These are phyloP conservation scores for Antedon mediterranea DNA, from an alignment of 53 echinoderm and acorn worm species.

Conservation along the genomic window DNA sequence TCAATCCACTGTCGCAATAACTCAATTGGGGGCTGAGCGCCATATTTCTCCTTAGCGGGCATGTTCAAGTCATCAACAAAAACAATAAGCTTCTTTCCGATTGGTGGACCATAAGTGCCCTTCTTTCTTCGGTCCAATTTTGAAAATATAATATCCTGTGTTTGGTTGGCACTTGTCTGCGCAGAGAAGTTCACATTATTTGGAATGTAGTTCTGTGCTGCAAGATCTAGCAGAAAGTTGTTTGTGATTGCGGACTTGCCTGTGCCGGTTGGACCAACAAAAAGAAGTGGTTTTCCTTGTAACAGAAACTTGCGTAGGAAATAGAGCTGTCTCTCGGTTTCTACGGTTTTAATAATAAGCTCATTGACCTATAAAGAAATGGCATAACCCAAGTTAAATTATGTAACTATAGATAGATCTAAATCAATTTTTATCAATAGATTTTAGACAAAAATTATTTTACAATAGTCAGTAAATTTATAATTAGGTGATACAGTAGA, in stretches of 20 bases:
- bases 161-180: conserved; percentile 93
- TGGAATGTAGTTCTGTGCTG: conserved; percentile 81
- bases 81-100: conserved; percentile 77
- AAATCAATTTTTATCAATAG: too few species aligned
- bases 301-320: conserved; percentile 77
- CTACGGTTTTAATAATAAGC: conserved; percentile 72
- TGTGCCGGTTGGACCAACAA: conserved; percentile 94
- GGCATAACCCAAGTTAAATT: too few species aligned
- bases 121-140: conserved; percentile 87
- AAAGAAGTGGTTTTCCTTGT: conserved; percentile 59
- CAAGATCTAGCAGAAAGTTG: conserved; percentile 70
- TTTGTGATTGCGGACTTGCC: conserved; percentile 98
- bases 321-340: conserved; percentile 78
- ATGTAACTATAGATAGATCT: too few species aligned
- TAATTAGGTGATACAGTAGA: too few species aligned
- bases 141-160: conserved; percentile 84
- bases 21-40: conserved; percentile 89
- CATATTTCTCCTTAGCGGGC: conserved; percentile 96
- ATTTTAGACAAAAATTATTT: too few species aligned
- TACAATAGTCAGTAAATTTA: too few species aligned
- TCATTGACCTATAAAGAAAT: conserved; percentile 44
- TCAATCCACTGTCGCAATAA: conserved; percentile 92
- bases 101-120: conserved; percentile 79
- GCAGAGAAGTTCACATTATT: conserved; percentile 96
- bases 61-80: conserved; percentile 98